Base-by-base conservation (phyloP, 2,888 invertebrate species). In the Stegana nigrithorax region DNA sequence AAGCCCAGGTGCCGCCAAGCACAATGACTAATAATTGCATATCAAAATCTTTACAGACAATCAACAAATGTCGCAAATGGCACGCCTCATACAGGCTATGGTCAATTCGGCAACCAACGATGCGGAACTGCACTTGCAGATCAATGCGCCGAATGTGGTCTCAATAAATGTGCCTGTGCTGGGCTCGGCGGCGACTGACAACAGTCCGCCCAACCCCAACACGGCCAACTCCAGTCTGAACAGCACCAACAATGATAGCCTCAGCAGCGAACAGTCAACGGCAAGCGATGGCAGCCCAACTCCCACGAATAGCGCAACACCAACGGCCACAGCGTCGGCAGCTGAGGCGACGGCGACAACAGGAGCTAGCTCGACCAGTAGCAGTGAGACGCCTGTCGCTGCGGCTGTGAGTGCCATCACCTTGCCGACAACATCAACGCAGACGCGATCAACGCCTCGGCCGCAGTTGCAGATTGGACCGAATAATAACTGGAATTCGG, bases 361-460 rank as follows among this genome's bases (percentile, higher is more conserved):
- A 4, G 45, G 29, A 6, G 42, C 39, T 21, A 10, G 29, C 14
- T 17, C 36, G 4, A 39, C 53, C 36, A 58, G 45, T 2, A 58
- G 39, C 57, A 21, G 21, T n/a, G 19, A 12, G 29, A 29, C 25
- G n/a, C 47, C 47, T 10, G n/a, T 42, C 14, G 44, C 17, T 4
- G 32, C n/a, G 14, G 36, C 14, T 10, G 32, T 23, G 7, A 55
- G 21, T 55, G 70, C 77, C 26, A 63, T 89, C 50, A 91, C 92
- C 3, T 89, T 91, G 82, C 91, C 91, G 21, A 92, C 91, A 8
- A 91, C 91, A 21, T 88, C 91, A 0, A 91, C 91, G 0, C 89
- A 91, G 76, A 92, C 91, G 2, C 87, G 91, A 36, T 90, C 90
- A 58, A 91, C 91, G 14, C 86, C 90, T 5, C 87, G 92, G 25